Evolutionary conservation across 2,797 vertebrate genomes (phyloP).

Genomic region (Allenopithecus nigroviridis): DNA sequence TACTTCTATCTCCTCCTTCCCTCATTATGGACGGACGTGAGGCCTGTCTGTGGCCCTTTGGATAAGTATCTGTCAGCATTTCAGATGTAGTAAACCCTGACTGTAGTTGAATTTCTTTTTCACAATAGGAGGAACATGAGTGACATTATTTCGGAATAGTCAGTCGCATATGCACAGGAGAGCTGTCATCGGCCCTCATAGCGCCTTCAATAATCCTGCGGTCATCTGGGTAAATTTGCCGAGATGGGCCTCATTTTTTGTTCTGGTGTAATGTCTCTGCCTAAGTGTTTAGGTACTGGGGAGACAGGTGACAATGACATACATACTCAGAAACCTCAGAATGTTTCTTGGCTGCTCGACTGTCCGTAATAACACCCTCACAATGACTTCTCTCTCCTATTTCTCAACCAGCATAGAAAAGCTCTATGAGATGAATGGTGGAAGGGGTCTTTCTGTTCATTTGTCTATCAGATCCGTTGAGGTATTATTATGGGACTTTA

Average conservation of each 20-base stretch:
- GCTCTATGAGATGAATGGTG: background rate
- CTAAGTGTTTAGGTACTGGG: rapidly evolving
- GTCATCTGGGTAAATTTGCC: background rate
- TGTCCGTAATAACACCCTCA: background rate
- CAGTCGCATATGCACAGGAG: background rate
- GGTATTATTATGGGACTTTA: background rate
- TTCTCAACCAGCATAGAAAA: background rate
- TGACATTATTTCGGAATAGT: conserved; percentile 9
- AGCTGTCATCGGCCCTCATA: background rate
- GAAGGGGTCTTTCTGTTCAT: background rate
- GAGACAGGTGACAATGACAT: background rate
- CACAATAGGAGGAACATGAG: background rate
- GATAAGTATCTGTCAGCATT: background rate
- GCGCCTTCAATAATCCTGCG: background rate
- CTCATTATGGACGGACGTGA: rapidly evolving
- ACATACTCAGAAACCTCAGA: background rate
- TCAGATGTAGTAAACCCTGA: background rate
- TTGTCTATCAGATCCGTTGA: background rate
- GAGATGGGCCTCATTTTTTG: background rate
- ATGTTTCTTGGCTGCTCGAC: background rate
- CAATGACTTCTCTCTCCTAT: background rate
- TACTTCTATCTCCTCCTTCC: background rate
- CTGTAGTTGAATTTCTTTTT: background rate
- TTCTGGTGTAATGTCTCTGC: background rate
- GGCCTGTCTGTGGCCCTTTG: background rate